Base-by-base conservation (phyloP, 2,797 vertebrate species). In the Vespertilio murinus region DNA sequence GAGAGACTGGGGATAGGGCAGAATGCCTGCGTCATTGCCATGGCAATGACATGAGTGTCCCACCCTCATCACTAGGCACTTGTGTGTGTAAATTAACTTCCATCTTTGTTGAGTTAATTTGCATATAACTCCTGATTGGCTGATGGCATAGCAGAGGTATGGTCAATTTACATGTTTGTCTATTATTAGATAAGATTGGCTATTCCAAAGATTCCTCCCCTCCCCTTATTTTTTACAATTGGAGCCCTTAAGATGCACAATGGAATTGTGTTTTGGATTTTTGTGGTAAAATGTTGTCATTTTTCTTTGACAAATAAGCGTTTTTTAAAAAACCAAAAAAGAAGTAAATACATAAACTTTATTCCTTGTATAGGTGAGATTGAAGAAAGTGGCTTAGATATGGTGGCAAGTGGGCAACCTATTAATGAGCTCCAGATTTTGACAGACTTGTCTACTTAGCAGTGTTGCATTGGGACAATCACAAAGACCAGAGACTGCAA, bases 231-330 rank as follows among this genome's bases (percentile, higher is more conserved):
- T 98, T 98, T 98, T 97, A 98, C 97, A 98, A 99, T 99, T 98
- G 98, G 98, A 99, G 98, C 98, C 98, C 98, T 98, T 99, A 98
- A 98, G 99, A 99, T 98, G 98, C 98, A 98, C 97, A 98, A 98
- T 98, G 98, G 98, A 98, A 98, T 98, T 99, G 96, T 96, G 85
- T 98, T 98, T 98, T 97, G 97, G 97, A 97, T 97, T 98, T 98
- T 52, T 98, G 98, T 98, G 98, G 97, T 98, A 98, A 99, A 99
- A 99, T 96, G 81, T 97, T 98, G 98, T 97, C 97, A 78, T 97
- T 98, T 97, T 98, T 97, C 97, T 98, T 98, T 98, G 97, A 98
- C 96, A 98, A 98, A 98, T 96, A 98, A 98, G 98, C 96, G 71
- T 97, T 97, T 98, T 98, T 42, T 11, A 11, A 97, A 98, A 98